These are phyloP conservation scores for Monomorium pharaonis DNA, from an alignment of 1,140 invertebrate genomes.

Conservation along the genomic window DNA sequence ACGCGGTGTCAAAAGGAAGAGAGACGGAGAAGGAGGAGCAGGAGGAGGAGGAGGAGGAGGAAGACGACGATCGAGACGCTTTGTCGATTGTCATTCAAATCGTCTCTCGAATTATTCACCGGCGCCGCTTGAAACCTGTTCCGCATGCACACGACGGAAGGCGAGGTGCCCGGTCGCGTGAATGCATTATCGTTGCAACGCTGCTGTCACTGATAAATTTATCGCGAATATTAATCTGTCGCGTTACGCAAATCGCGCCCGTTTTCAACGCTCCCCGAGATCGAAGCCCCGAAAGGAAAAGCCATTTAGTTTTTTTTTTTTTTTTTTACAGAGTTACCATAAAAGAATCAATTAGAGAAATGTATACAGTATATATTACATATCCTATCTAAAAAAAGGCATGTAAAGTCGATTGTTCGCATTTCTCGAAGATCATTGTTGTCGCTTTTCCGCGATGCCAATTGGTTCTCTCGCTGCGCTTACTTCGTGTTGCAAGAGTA, in stretches of 20 bases:
- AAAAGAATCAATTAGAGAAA: neutral
- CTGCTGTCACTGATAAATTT: constrained; percentile 62
- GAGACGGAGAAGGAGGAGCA: neutral
- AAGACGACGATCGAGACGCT: constrained; percentile 45
- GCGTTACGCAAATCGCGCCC: neutral
- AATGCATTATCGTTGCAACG: constrained; percentile 61
- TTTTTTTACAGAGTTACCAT: neutral
- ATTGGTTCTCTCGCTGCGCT: too few relatives aligned
- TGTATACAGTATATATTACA: neutral
- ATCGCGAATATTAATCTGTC: constrained; percentile 51
- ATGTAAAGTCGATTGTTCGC: too few relatives aligned
- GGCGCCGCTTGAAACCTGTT: constrained; percentile 56
- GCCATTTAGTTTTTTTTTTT: neutral
- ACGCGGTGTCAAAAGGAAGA: constrained; percentile 31
- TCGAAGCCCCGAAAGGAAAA: neutral
- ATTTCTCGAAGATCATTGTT: too few relatives aligned
- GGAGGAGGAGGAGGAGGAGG: neutral
- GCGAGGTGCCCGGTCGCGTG: constrained; percentile 38
- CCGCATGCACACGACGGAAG: constrained; percentile 12
- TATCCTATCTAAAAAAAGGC: too few relatives aligned
- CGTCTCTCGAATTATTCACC: constrained; percentile 61
- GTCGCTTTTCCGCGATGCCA: too few relatives aligned
- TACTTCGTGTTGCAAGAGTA: too few relatives aligned
- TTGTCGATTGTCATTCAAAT: constrained; percentile 68
- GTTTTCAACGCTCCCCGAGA: neutral